A percentile compares a stretch with the other conserved stretches of the same genome.
phyloP scores from a whole-genome alignment of 2,888 invertebrate genomes.

The Keiferia lycopersicella region DNA sequence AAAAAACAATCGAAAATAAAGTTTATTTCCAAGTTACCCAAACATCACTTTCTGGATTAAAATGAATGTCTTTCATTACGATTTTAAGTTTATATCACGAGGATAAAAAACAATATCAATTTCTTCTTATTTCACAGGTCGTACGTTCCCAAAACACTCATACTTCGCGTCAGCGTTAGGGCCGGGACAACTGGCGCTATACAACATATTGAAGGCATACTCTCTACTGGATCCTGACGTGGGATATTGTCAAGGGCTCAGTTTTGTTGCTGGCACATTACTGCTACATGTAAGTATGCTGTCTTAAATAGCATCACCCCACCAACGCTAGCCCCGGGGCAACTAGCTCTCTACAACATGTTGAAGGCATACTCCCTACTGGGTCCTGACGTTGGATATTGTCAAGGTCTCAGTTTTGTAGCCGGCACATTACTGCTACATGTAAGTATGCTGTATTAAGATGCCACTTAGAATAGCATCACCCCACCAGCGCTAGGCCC shows the following conservation, averaged over 20 bases:
- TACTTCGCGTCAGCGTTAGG: slow-evolving; percentile 96
- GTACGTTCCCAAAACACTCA: slow-evolving; percentile 96
- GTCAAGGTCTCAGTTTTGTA: background rate
- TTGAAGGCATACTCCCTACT: too few species aligned
- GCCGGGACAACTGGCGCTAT: slow-evolving; percentile 95
- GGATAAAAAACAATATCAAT: too few species aligned
- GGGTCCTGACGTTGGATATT: background rate
- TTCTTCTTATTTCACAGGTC: slow-evolving; percentile 62
- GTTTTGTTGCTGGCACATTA: slow-evolving; percentile 96
- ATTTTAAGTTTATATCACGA: too few species aligned
- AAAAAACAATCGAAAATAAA: too few species aligned
- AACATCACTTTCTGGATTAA: too few species aligned
- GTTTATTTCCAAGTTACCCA: too few species aligned
- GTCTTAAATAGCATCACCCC: background rate
- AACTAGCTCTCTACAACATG: too few species aligned
- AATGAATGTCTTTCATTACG: too few species aligned
- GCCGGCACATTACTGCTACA: slow-evolving; percentile 68
- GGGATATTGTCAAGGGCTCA: slow-evolving; percentile 97
- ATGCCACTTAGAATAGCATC: background rate
- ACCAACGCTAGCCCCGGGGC: too few species aligned
- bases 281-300: slow-evolving; percentile 86
- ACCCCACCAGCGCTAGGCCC: slow-evolving; percentile 86
- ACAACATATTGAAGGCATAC: slow-evolving; percentile 97
- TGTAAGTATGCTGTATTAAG: slow-evolving; percentile 82
- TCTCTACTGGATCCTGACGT: slow-evolving; percentile 96